Conservation (phyloP, 2,888 invertebrate genomes). For the Tetragonisca angustula region DNA sequence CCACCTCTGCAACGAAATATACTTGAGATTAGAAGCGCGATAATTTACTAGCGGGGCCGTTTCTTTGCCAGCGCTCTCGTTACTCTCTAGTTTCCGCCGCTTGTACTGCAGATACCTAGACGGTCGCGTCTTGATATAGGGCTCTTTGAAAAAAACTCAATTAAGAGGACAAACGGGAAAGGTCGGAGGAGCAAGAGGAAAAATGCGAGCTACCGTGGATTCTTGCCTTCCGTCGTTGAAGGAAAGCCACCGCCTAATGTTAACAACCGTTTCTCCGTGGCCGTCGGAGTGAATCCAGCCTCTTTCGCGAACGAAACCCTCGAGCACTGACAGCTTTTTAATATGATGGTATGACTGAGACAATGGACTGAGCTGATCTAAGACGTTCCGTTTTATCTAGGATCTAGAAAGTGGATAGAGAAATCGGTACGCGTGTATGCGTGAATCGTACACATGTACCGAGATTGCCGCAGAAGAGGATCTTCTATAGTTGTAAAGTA, state of each 20-base stretch:
- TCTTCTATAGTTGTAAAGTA: too few relatives aligned
- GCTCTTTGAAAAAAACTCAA: conserved; percentile 70
- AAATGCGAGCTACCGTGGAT: conserved; percentile 42
- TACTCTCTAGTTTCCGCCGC: conserved; percentile 48
- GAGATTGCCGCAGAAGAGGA: too few relatives aligned
- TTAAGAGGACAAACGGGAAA: conserved; percentile 72
- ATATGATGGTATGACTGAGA: not conserved
- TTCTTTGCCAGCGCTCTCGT: conserved; percentile 55
- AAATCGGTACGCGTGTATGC: not conserved
- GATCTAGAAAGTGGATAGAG: not conserved
- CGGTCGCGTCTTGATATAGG: conserved; percentile 51
- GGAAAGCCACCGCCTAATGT: conserved; percentile 45
- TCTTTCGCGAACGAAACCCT: not conserved
- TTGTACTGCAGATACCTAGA: conserved; percentile 36
- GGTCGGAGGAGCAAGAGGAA: conserved; percentile 55
- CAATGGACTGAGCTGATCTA: too few relatives aligned
- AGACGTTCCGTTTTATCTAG: too few relatives aligned
- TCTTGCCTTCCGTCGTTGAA: conserved; percentile 11
- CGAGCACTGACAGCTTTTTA: not conserved
- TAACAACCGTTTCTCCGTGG: conserved; percentile 33
- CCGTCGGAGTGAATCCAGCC: not conserved
- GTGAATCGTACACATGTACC: not conserved
- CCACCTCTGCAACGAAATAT: conserved; percentile 55
- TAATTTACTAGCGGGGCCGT: conserved; percentile 64
- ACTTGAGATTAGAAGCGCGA: conserved; percentile 67